Percentiles rank a stretch among this genome's conserved stretches.
Evolutionary conservation across 2,888 invertebrate species (phyloP).

Genomic region (Eumerus sabulonum): DNA sequence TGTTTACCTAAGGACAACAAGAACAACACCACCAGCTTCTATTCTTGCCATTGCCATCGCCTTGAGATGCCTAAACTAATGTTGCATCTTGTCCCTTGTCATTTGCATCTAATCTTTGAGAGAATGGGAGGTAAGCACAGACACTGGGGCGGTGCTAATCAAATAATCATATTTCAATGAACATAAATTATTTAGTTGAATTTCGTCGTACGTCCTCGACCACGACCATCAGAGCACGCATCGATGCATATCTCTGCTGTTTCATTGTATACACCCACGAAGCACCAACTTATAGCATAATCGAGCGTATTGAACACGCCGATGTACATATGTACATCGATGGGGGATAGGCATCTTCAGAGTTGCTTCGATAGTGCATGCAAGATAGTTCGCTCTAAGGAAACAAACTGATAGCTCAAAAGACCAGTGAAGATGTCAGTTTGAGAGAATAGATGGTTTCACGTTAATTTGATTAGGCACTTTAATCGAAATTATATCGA

Average conservation of each 20-base stretch:
- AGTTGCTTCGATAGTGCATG: not conserved
- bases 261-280: conserved; percentile 6
- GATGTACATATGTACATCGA: conserved; percentile 24
- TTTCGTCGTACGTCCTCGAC: conserved; percentile 36
- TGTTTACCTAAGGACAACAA: too few species aligned
- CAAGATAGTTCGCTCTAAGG: conserved; percentile 11
- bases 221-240: conserved; percentile 11
- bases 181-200: conserved; percentile 59
- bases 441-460: conserved; percentile 20
- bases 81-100: conserved; percentile 37
- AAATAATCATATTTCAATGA: conserved; percentile 62
- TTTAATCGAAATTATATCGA: conserved; percentile 65
- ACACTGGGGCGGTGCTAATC: conserved; percentile 53
- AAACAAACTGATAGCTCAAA: conserved; percentile 4
- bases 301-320: conserved; percentile 26
- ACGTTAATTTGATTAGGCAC: conserved; percentile 62
- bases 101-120: conserved; percentile 41
- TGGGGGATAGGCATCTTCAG: conserved; percentile 9
- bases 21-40: too few species aligned
- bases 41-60: not conserved
- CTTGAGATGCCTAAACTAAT: conserved; percentile 10
- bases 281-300: conserved; percentile 61
- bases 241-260: not conserved
- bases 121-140: not conserved
- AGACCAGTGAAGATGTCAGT: not conserved